These are phyloP conservation scores for Epinephelus coioides DNA, from an alignment of 2,797 vertebrate genomes.

Conservation along the genomic window DNA sequence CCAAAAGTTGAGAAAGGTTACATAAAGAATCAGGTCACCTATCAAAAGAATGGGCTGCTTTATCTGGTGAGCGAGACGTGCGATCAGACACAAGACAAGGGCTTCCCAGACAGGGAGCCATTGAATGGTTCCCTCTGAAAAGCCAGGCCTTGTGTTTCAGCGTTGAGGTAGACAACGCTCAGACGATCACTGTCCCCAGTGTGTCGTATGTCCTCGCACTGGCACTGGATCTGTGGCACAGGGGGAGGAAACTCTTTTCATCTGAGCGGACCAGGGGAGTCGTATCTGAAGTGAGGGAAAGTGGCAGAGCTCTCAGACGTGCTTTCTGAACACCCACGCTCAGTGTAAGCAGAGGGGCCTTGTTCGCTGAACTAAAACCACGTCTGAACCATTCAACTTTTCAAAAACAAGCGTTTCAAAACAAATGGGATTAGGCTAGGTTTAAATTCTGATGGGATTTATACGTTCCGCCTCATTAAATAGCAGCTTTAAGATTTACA, in stretches of 20 bases:
- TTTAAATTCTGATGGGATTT: constrained; percentile 76
- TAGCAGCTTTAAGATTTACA: constrained; percentile 71
- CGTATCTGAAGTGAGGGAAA: constrained; percentile 64
- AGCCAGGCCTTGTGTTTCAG: constrained; percentile 85
- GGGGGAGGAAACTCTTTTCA: constrained; percentile 71
- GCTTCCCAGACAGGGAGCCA: constrained; percentile 81
- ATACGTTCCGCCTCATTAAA: constrained; percentile 76
- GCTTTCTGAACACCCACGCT: constrained; percentile 69
- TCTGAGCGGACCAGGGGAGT: constrained; percentile 69
- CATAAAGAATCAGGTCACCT: constrained; percentile 85
- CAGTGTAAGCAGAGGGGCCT: constrained; percentile 49
- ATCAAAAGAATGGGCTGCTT: constrained; percentile 85
- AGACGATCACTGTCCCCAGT: constrained; percentile 76
- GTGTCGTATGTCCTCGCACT: constrained; percentile 77
- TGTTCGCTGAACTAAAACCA: constrained; percentile 49
- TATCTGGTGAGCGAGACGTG: constrained; percentile 78
- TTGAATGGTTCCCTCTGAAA: constrained; percentile 82
- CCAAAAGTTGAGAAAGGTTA: constrained; percentile 80
- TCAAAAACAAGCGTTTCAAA: constrained; percentile 73
- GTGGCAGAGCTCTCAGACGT: constrained; percentile 67
- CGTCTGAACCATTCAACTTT: constrained; percentile 63
- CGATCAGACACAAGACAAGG: constrained; percentile 83
- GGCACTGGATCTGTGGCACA: constrained; percentile 67
- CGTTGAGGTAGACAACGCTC: constrained; percentile 73
- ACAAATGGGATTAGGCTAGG: constrained; percentile 78